Evolutionary conservation across 2,113 vertebrate genomes (phyloP).

Genomic region (Theropithecus gelada): DNA sequence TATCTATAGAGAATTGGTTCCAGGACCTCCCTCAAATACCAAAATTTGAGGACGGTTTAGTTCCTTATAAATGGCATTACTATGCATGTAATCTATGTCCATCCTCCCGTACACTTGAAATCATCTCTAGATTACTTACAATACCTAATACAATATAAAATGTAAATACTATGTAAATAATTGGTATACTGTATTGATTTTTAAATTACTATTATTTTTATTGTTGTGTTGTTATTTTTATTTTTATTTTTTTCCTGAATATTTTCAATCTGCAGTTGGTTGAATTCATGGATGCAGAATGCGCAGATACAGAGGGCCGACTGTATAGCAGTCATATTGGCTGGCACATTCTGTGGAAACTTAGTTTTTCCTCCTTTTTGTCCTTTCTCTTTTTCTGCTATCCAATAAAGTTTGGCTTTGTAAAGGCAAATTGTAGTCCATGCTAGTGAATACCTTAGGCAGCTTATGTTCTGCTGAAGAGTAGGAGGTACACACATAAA

Average conservation of each 20-base stretch:
- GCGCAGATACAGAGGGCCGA: background rate
- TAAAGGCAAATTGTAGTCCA: background rate
- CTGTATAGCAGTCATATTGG: background rate
- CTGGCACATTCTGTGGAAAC: background rate
- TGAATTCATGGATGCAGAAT: background rate
- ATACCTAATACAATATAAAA: background rate
- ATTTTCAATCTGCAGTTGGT: background rate
- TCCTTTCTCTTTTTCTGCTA: background rate
- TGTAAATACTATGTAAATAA: background rate
- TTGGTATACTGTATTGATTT: background rate
- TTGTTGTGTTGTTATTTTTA: background rate
- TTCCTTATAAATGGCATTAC: background rate
- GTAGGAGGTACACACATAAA: background rate
- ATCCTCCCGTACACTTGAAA: background rate
- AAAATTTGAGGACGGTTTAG: background rate
- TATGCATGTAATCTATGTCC: background rate
- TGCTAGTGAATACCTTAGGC: background rate
- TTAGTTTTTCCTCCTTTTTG: no score
- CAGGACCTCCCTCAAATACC: background rate
- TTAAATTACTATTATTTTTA: background rate
- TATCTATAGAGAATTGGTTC: background rate
- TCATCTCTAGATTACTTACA: background rate
- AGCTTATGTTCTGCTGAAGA: background rate
- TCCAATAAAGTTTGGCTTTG: background rate
- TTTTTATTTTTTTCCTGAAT: background rate